phyloP scores from a whole-genome alignment of 2,113 vertebrate genomes.

The Campylomormyrus numenius region DNA sequence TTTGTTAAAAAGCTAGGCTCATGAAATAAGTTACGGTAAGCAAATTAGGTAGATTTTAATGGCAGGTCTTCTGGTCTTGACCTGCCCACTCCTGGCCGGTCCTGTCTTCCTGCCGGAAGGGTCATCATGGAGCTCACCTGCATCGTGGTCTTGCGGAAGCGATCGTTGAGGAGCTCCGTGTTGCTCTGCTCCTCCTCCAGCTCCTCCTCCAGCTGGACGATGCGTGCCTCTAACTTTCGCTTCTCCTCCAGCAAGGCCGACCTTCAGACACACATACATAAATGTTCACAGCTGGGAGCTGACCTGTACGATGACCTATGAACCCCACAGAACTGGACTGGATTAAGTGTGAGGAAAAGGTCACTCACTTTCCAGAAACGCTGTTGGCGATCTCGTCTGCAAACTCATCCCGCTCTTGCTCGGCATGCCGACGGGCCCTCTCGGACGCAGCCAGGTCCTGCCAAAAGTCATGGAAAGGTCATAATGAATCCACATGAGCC shows the following conservation, averaged over 20 bases:
- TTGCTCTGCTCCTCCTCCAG: constrained; percentile 96
- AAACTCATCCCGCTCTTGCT: constrained; percentile 88
- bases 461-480: constrained; percentile 5
- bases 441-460: constrained; percentile 87
- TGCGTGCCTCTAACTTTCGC: constrained; percentile 82
- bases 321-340: constrained; percentile 28
- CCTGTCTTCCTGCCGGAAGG: constrained; percentile 50
- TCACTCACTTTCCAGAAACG: constrained; percentile 87
- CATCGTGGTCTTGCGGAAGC: constrained; percentile 84
- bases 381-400: constrained; percentile 91
- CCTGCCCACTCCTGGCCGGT: not conserved
- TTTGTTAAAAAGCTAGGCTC: not conserved
- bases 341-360: constrained; percentile 30
- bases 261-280: constrained; percentile 37
- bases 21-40: not conserved
- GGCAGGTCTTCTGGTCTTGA: not conserved
- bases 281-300: not conserved
- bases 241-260: constrained; percentile 91
- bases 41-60: not conserved
- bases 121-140: constrained; percentile 67
- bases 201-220: constrained; percentile 89
- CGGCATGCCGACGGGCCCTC: constrained; percentile 80
- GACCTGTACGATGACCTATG: not conserved
- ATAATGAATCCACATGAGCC: not conserved
- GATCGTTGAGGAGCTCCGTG: constrained; percentile 90